Base-by-base conservation (phyloP, 2,797 vertebrate genomes). In the Zalophus californianus region DNA sequence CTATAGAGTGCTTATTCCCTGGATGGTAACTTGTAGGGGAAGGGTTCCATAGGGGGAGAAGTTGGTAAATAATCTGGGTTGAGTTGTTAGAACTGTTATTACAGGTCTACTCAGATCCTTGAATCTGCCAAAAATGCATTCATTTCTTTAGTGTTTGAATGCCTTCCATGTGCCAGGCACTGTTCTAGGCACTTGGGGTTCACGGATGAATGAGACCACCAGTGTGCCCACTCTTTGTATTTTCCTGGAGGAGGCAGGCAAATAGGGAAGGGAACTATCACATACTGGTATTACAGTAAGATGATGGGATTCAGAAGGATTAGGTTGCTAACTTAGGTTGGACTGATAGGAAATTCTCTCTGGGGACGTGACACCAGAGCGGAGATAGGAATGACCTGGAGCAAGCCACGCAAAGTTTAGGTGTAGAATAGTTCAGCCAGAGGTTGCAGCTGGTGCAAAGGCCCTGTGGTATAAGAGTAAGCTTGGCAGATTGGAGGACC, bases 401-500 rank as follows among this genome's bases (percentile, higher is more conserved):
- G 14, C 72, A 29, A 54, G 35, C 29, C 3, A 13, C 11, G 56
- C 1, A 56, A 29, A 83, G 20, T 52, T 80, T 64, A 29, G 1
- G 25, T 9, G 2, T 58, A 12, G 56, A 68, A 35, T 41, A 56
- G 58, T 38, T 25, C 50, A 13, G 60, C 13, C 27, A 58, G 14
- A 3, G 48, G 14, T 44, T 15, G 29, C 29, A 80, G 64, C 62
- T 35, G 25, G 29, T 32, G 1, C 23, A 11, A 32, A 89, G 90
- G 62, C 32, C 18, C 89, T 56, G 25, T 3, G 27, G 7, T 29
- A 1, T n/a, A 20, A 82, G 41, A 50, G 27, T 68, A 29, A 82
- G 83, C 52, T 90, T 41, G 70, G n/a, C 84, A 44, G 38, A 7
- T 21, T 13, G n/a, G 82, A 93, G 38, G 68, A 86, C 72, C 70